Conservation (phyloP, 92 coral and sea anemone species). For the Umimayanthus chanpuru region DNA sequence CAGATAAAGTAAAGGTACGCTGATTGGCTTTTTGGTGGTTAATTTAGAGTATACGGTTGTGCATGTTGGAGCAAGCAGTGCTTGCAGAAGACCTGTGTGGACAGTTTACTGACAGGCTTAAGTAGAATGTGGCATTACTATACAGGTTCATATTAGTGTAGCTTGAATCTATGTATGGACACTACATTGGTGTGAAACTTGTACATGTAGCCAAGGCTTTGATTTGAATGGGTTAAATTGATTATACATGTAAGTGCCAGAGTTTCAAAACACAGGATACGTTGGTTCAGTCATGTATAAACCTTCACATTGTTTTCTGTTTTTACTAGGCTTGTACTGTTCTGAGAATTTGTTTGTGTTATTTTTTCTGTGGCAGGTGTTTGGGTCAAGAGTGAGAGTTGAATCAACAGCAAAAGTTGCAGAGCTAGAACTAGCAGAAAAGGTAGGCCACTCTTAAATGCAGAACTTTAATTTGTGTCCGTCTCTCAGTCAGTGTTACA, state of each 20-base stretch:
- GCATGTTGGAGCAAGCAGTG: not conserved
- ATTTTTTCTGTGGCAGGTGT: constrained; percentile 60
- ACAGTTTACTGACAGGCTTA: not conserved
- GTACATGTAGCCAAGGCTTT: not conserved
- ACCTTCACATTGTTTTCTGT: no score
- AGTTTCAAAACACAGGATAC: no score
- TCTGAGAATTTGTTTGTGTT: no score
- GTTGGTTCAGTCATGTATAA: no score
- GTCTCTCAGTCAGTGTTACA: no score
- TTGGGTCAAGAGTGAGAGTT: constrained; percentile 98
- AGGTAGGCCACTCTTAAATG: constrained; percentile 50
- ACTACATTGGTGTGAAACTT: not conserved
- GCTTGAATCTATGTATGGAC: not conserved
- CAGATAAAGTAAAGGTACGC: constrained; percentile 95
- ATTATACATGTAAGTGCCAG: not conserved
- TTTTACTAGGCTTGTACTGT: no score
- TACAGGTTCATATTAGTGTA: no score
- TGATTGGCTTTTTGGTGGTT: not conserved
- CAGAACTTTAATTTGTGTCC: no score
- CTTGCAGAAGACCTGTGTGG: not conserved
- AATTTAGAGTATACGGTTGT: not conserved
- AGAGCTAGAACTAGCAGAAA: constrained; percentile 94
- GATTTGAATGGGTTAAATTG: not conserved
- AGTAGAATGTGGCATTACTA: no score
- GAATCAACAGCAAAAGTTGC: constrained; percentile 98